A percentile compares a stretch with the other conserved stretches of the same genome.
Conservation (phyloP, 2,113 vertebrate genomes). For the Nyctereutes procyonoides region DNA sequence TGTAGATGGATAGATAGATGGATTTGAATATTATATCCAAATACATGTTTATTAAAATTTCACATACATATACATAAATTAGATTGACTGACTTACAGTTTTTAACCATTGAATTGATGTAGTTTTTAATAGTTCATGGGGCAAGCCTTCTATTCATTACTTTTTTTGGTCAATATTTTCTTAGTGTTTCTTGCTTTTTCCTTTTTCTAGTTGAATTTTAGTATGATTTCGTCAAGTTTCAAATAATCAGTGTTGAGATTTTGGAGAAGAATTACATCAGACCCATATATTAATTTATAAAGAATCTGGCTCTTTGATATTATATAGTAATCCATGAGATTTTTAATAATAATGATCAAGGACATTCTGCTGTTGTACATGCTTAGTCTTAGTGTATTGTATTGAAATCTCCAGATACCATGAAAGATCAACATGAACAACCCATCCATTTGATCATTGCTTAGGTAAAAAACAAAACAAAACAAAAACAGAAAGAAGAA, state of each 20-base stretch:
- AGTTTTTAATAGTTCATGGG: background rate
- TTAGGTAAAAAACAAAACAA: conserved; percentile 1
- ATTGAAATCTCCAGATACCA: background rate
- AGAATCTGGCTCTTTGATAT: background rate
- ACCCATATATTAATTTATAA: background rate
- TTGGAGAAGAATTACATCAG: background rate
- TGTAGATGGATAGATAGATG: background rate
- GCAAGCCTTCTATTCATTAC: background rate
- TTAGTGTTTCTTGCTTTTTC: conserved; percentile 1
- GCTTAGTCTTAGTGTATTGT: background rate
- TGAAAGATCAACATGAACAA: background rate
- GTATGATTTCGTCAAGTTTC: conserved; percentile 18
- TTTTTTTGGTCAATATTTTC: background rate
- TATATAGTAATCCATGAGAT: background rate
- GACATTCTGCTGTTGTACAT: background rate
- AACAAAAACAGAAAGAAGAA: background rate
- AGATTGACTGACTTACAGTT: background rate
- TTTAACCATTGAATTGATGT: background rate
- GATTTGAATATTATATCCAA: background rate
- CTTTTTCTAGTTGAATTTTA: background rate
- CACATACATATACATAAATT: background rate
- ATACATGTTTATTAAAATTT: conserved; percentile 16
- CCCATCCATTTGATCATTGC: background rate
- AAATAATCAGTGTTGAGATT: background rate
- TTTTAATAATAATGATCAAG: background rate